phyloP scores from a whole-genome alignment of 2,113 vertebrate species.

The Monopterus albus region DNA sequence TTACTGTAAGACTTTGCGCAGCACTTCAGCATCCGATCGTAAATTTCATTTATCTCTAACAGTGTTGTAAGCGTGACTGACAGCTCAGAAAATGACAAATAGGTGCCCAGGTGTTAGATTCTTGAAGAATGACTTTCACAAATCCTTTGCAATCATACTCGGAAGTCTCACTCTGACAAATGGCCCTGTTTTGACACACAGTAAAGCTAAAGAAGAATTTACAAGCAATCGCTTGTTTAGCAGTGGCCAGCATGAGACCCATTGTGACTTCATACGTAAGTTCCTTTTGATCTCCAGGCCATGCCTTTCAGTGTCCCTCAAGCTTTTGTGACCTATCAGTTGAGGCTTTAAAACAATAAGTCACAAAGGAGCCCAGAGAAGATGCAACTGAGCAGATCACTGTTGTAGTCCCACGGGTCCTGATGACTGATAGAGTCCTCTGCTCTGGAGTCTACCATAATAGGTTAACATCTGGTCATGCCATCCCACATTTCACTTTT shows the following conservation, averaged over 20 bases:
- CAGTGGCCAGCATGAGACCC: neutral
- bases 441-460: constrained; percentile 41
- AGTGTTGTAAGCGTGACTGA: constrained; percentile 29
- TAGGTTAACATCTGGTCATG: constrained; percentile 58
- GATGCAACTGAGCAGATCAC: constrained; percentile 60
- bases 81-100: constrained; percentile 48
- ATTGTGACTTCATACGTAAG: constrained; percentile 15
- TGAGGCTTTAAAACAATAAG: constrained; percentile 46
- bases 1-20: neutral
- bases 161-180: constrained; percentile 5
- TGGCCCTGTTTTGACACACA: neutral
- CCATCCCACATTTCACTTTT: constrained; percentile 57
- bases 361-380: constrained; percentile 50
- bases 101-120: constrained; percentile 16
- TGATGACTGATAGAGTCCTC: constrained; percentile 65
- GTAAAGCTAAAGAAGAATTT: neutral
- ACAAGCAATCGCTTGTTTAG: constrained; percentile 14
- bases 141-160: constrained; percentile 25
- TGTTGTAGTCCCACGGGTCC: constrained; percentile 34
- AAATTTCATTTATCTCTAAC: constrained; percentile 26
- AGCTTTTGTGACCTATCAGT: constrained; percentile 46
- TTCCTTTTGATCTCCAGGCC: constrained; percentile 32
- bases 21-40: constrained; percentile 29
- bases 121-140: constrained; percentile 34
- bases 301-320: constrained; percentile 23